Evolutionary conservation across 2,797 vertebrate genomes (phyloP).

Genomic region (Muraenolepis orangiensis): DNA sequence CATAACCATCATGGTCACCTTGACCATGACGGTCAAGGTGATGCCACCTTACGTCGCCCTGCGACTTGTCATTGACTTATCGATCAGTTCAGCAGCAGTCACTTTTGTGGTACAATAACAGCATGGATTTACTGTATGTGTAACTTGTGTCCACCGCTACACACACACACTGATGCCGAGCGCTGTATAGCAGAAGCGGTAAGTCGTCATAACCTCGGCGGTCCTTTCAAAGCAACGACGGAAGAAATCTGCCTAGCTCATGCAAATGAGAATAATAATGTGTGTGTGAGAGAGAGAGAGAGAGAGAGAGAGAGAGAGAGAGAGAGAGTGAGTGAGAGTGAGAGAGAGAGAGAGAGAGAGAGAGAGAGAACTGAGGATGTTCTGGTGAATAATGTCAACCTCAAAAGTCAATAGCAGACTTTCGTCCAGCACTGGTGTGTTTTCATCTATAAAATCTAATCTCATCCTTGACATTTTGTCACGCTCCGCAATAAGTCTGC

Average conservation of each 20-base stretch:
- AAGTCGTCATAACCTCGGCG: background rate
- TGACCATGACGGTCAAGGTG: too few relatives aligned
- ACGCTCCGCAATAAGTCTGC: background rate
- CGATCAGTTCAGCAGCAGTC: background rate
- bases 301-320: background rate
- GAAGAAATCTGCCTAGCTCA: background rate
- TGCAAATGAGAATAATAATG: background rate
- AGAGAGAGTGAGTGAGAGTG: background rate
- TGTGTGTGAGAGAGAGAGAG: background rate
- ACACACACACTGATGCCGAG: background rate
- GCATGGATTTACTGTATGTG: background rate
- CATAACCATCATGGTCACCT: too few relatives aligned
- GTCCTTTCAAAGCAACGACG: too few relatives aligned
- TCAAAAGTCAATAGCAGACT: background rate
- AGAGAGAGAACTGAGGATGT: background rate
- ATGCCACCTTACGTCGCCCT: background rate
- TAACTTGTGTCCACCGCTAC: background rate
- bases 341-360: too few relatives aligned
- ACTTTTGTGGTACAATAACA: background rate
- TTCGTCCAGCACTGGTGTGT: background rate
- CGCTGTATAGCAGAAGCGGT: too few relatives aligned
- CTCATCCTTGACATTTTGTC: background rate
- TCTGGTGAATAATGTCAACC: background rate
- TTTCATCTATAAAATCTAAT: background rate
- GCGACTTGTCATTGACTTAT: background rate